Evolutionary conservation across 2,113 vertebrate species (phyloP).

Genomic region (Ibidorhyncha struthersii): DNA sequence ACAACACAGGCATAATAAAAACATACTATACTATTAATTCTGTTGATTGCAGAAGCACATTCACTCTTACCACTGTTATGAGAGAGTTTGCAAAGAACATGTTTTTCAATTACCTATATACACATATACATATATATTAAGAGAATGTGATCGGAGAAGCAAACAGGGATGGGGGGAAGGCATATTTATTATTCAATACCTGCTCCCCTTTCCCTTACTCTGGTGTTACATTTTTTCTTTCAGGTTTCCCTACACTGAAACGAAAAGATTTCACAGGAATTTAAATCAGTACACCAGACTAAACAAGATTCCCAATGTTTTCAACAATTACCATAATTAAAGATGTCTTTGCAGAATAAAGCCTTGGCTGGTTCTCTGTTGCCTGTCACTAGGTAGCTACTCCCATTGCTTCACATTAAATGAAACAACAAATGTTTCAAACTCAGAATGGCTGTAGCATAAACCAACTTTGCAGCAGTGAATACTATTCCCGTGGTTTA

Average conservation of each 20-base stretch:
- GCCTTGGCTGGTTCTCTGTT: not conserved
- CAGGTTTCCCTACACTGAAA: not conserved
- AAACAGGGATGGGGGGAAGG: not conserved
- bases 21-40: not conserved
- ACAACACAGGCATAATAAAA: not conserved
- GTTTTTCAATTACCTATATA: not conserved
- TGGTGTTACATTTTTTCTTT: not conserved
- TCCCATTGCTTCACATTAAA: not conserved
- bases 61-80: not conserved
- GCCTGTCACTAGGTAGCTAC: not conserved
- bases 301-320: not conserved
- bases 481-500: not conserved
- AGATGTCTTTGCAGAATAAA: slow-evolving; percentile 11
- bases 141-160: not conserved
- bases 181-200: not conserved
- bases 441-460: not conserved
- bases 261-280: not conserved
- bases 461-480: not conserved
- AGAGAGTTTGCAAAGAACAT: not conserved
- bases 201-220: not conserved
- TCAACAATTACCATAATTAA: slow-evolving; percentile 36
- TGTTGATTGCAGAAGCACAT: not conserved
- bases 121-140: not conserved
- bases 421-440: not conserved
- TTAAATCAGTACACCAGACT: not conserved